Evolutionary conservation across 1,140 invertebrate species (phyloP).

Genomic region (Macrosteles quadrilineatus): DNA sequence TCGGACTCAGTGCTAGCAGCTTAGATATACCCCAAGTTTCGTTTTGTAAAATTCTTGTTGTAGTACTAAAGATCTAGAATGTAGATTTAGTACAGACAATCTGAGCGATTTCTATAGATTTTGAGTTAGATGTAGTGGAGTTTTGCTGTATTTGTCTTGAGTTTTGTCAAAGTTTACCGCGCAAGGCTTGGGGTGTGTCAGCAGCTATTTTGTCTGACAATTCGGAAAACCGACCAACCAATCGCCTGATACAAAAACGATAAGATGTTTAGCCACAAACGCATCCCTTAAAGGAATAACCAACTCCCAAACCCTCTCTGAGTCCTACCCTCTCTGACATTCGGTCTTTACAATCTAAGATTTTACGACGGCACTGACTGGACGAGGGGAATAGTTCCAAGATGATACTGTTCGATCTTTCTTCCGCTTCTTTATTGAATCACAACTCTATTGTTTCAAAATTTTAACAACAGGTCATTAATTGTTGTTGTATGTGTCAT

Average conservation of each 20-base stretch:
- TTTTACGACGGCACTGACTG: neutral
- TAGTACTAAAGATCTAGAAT: constrained; percentile 10
- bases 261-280: constrained; percentile 28
- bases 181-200: constrained; percentile 28
- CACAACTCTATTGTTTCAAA: neutral
- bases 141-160: too few relatives aligned
- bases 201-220: constrained; percentile 1
- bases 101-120: too few relatives aligned
- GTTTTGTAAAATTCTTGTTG: neutral
- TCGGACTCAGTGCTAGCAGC: constrained; percentile 51
- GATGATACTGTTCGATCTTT: constrained; percentile 31
- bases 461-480: constrained; percentile 15
- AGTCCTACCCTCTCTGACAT: neutral
- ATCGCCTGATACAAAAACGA: constrained; percentile 20
- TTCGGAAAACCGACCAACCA: constrained; percentile 24
- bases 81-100: too few relatives aligned
- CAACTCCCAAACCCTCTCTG: constrained; percentile 14
- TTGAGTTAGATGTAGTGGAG: too few relatives aligned
- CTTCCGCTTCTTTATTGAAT: constrained; percentile 30
- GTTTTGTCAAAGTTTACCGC: neutral
- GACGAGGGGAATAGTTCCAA: constrained; percentile 4
- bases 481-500: constrained; percentile 16
- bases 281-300: constrained; percentile 33
- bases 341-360: neutral
- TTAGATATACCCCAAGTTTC: constrained; percentile 33